Conservation (phyloP, 2,888 invertebrate genomes). For the Rhamphomyia laevipes region DNA sequence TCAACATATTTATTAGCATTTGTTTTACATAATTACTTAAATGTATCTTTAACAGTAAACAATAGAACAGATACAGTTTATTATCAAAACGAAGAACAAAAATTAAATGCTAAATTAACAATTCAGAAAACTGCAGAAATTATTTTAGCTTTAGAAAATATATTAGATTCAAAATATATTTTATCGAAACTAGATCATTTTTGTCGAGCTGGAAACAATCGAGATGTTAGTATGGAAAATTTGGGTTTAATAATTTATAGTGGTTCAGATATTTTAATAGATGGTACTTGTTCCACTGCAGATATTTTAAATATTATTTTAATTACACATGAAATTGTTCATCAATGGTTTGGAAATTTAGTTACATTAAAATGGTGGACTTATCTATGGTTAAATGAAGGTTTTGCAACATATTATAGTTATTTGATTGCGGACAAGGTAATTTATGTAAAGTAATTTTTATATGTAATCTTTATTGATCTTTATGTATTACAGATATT, state of each 20-base stretch:
- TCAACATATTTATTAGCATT: slow-evolving; percentile 73
- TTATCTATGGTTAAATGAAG: slow-evolving; percentile 55
- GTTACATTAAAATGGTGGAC: slow-evolving; percentile 54
- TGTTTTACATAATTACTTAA: slow-evolving; percentile 52
- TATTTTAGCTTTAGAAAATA: slow-evolving; percentile 41
- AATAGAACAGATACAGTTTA: slow-evolving; percentile 32
- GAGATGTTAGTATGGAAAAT: slow-evolving; percentile 65
- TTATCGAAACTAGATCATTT: slow-evolving; percentile 78
- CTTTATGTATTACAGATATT: slow-evolving; percentile 47
- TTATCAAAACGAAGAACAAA: slow-evolving; percentile 14
- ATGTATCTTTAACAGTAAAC: slow-evolving; percentile 29
- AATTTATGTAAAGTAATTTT: slow-evolving; percentile 2
- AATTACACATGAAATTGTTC: slow-evolving; percentile 44
- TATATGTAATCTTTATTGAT: no score
- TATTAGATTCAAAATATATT: slow-evolving; percentile 62
- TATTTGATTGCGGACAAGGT: slow-evolving; percentile 7
- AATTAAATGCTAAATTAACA: not conserved
- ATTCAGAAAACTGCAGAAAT: not conserved
- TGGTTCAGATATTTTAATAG: not conserved
- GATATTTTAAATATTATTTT: slow-evolving; percentile 34
- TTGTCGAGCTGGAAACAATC: slow-evolving; percentile 64
- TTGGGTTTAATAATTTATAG: slow-evolving; percentile 55
- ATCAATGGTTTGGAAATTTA: slow-evolving; percentile 65
- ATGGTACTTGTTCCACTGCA: not conserved
- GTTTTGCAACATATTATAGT: slow-evolving; percentile 40